Evolutionary conservation across 2,113 vertebrate species (phyloP).

Genomic region (Cettia cetti): DNA sequence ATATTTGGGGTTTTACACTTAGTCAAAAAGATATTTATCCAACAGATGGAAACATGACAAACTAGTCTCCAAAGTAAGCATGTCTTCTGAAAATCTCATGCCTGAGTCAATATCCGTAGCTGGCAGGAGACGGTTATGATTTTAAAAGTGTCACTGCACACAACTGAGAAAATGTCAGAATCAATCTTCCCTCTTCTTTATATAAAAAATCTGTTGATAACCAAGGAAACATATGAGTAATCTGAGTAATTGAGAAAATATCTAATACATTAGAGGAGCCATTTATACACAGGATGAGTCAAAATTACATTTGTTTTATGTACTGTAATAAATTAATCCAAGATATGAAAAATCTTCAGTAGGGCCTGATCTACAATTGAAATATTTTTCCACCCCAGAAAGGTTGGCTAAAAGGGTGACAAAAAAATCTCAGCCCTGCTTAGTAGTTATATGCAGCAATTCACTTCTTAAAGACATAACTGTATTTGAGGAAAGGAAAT

Average conservation of each 20-base stretch:
- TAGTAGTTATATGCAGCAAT: neutral
- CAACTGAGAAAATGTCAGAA: slow-evolving; percentile 38
- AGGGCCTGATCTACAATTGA: neutral
- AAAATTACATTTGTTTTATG: neutral
- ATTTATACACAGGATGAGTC: neutral
- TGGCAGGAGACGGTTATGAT: neutral
- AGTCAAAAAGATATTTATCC: slow-evolving; percentile 47
- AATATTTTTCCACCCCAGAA: neutral
- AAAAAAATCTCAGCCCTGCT: neutral
- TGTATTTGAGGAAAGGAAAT: neutral
- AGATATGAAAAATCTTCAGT: neutral
- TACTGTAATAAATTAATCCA: neutral
- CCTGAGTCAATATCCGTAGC: slow-evolving; percentile 10
- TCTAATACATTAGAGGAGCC: neutral
- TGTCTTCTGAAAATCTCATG: slow-evolving; percentile 16
- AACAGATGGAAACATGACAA: slow-evolving; percentile 54
- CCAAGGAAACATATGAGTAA: neutral
- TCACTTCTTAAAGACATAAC: neutral
- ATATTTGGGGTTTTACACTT: slow-evolving; percentile 30
- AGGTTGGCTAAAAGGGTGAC: neutral
- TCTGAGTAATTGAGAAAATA: slow-evolving; percentile 46
- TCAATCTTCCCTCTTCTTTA: neutral
- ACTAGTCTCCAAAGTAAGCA: slow-evolving; percentile 26
- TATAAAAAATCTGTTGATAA: neutral
- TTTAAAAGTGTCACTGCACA: neutral